These are phyloP conservation scores for Crocodylus rhombifer DNA, from an alignment of 2,797 vertebrate species.

Conservation along the genomic window DNA sequence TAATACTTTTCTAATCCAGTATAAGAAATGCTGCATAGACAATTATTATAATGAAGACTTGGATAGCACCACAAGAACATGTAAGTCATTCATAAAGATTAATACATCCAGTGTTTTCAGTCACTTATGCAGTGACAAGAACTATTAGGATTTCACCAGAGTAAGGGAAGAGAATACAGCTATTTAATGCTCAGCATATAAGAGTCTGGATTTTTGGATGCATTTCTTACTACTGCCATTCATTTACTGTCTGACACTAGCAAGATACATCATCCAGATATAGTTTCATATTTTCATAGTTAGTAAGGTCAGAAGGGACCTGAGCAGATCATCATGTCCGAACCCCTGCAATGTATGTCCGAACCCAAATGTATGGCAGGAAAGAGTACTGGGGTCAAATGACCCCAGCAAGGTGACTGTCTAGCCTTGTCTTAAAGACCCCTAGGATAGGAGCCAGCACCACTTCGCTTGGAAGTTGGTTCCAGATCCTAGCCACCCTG, in stretches of 20 bases:
- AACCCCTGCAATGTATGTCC: no score
- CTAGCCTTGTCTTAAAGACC: no score
- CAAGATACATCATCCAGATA: neutral
- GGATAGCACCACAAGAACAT: neutral
- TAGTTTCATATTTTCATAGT: no score
- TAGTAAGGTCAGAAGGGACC: no score
- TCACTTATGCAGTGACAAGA: neutral
- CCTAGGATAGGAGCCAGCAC: no score
- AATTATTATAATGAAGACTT: conserved; percentile 28
- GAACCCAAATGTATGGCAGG: no score
- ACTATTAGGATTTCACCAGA: neutral
- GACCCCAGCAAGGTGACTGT: no score
- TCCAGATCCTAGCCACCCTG: no score
- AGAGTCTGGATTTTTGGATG: rapidly evolving
- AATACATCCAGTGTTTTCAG: neutral
- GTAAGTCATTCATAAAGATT: neutral
- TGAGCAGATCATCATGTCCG: no score
- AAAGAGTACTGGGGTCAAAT: no score
- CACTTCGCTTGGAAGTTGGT: no score
- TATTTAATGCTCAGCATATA: neutral
- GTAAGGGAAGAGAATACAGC: neutral
- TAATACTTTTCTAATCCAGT: conserved; percentile 23
- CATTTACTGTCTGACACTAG: neutral
- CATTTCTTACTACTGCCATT: neutral
- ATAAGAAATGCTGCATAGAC: conserved; percentile 29